These are phyloP conservation scores for Phyllotreta cruciferae DNA, from an alignment of 2,888 invertebrate genomes.

Conservation along the genomic window DNA sequence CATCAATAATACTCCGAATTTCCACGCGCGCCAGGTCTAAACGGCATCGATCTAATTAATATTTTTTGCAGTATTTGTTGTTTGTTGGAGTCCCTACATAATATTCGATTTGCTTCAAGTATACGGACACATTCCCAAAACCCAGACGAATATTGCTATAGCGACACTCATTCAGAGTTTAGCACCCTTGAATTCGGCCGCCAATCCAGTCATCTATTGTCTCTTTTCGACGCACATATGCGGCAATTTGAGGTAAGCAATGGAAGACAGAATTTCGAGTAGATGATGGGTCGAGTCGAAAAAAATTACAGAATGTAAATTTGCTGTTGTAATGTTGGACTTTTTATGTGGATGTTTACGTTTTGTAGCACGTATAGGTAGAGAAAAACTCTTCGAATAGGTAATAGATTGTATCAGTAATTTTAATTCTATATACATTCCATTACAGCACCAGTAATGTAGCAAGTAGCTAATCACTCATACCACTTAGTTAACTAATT, in stretches of 20 bases:
- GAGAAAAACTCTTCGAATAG: too few relatives aligned
- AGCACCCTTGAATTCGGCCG: conserved; percentile 92
- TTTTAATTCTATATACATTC: too few relatives aligned
- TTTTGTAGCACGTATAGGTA: too few relatives aligned
- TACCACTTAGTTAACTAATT: too few relatives aligned
- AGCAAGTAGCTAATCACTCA: too few relatives aligned
- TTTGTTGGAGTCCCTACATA: conserved; percentile 97
- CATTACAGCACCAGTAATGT: too few relatives aligned
- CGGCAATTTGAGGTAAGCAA: conserved; percentile 77
- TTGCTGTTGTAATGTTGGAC: too few relatives aligned
- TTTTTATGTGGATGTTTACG: too few relatives aligned
- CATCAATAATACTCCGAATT: too few relatives aligned
- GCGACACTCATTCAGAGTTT: conserved; percentile 94
- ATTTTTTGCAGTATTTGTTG: conserved; percentile 79
- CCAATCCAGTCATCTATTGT: conserved; percentile 95
- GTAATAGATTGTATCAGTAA: too few relatives aligned
- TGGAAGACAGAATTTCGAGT: background rate
- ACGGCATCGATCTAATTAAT: conserved; percentile 7
- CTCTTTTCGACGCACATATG: conserved; percentile 92
- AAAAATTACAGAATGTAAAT: too few relatives aligned
- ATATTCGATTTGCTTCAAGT: conserved; percentile 92
- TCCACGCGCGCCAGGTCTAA: too few relatives aligned
- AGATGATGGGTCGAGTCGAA: conserved; percentile 3
- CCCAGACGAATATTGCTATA: conserved; percentile 83
- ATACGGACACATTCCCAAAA: conserved; percentile 81